These are phyloP conservation scores for Sphenopsis melanotis DNA, from an alignment of 2,797 vertebrate genomes.

Conservation along the genomic window DNA sequence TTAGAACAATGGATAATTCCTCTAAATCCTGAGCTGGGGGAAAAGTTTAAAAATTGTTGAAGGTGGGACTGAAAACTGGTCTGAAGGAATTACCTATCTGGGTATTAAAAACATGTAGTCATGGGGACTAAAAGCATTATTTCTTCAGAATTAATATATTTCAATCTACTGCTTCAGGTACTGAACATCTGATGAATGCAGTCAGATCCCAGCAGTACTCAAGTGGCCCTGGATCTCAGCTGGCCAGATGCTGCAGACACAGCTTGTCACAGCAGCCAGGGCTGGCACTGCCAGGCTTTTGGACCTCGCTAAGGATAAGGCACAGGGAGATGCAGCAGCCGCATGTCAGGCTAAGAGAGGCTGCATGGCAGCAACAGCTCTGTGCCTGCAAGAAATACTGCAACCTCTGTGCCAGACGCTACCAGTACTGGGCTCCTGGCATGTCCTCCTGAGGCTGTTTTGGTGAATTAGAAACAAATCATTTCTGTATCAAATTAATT, in stretches of 20 bases:
- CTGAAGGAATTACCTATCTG: neutral
- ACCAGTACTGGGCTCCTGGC: neutral
- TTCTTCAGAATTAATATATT: neutral
- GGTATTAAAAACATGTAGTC: neutral
- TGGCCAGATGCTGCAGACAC: neutral
- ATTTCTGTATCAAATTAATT: neutral
- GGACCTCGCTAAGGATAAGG: neutral
- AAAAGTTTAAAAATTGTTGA: neutral
- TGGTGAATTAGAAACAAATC: neutral
- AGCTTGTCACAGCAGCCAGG: neutral
- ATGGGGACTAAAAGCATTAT: neutral
- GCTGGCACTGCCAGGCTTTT: neutral
- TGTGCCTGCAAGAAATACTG: neutral
- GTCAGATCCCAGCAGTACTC: neutral
- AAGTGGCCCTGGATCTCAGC: neutral
- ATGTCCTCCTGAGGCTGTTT: neutral
- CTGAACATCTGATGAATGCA: neutral
- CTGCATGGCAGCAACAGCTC: neutral
- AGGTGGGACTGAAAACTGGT: neutral
- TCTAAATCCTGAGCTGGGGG: neutral
- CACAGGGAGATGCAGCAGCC: neutral
- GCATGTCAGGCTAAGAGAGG: neutral
- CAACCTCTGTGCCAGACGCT: neutral
- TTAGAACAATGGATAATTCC: neutral
- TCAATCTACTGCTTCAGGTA: neutral